phyloP scores from a whole-genome alignment of 2,888 invertebrate species.

The Aleiodes alternator region DNA sequence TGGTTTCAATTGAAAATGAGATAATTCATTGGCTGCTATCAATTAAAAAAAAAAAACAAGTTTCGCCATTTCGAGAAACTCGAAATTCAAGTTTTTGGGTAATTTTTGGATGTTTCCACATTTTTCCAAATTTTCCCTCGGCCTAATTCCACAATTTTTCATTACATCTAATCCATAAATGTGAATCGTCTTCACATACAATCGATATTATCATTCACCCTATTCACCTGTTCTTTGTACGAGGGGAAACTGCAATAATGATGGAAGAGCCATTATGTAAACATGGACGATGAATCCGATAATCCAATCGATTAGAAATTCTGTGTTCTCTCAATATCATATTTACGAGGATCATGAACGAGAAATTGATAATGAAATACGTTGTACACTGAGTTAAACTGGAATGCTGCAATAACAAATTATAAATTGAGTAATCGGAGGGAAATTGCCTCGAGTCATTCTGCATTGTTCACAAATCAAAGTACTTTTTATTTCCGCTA shows the following conservation, averaged over 20 bases:
- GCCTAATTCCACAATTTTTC: not conserved
- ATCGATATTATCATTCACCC: not conserved
- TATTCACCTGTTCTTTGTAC: not conserved
- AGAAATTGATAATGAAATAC: slow-evolving; percentile 1
- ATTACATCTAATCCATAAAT: slow-evolving; percentile 8
- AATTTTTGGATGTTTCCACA: no score
- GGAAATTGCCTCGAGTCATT: not conserved
- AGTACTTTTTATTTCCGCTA: no score
- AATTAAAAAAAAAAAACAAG: no score
- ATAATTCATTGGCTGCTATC: no score
- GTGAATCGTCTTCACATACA: slow-evolving; percentile 20
- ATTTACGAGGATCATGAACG: slow-evolving; percentile 10
- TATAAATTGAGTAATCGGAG: not conserved
- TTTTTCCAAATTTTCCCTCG: no score
- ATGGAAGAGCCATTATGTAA: not conserved
- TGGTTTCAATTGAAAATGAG: no score
- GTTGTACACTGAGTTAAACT: not conserved
- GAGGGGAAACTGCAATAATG: slow-evolving; percentile 15
- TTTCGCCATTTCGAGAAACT: no score
- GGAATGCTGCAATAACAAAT: not conserved
- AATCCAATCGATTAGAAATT: slow-evolving; percentile 21
- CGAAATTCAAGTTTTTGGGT: no score
- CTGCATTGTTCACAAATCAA: no score
- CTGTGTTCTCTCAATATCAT: not conserved
- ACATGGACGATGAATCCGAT: not conserved